Evolutionary conservation across 2,888 invertebrate genomes (phyloP).

Genomic region (Uropetala carovei): DNA sequence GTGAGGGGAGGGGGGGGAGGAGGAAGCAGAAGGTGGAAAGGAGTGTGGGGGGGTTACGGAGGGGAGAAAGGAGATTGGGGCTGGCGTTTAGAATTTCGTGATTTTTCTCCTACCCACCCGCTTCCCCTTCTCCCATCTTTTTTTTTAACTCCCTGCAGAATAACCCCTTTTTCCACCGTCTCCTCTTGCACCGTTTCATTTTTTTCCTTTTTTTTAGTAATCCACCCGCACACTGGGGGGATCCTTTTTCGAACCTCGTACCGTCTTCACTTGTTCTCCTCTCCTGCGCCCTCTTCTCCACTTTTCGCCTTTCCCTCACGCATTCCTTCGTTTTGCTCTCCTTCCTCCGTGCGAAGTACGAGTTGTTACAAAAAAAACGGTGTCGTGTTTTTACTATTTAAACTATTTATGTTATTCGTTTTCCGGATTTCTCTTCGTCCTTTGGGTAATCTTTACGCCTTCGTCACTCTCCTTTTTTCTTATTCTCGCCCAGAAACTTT

Average conservation of each 20-base stretch:
- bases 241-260: constrained; percentile 44
- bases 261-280: background rate
- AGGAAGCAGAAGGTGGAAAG: background rate
- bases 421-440: background rate
- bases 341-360: background rate
- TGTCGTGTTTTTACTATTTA: background rate
- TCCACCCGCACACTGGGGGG: constrained; percentile 36
- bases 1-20: background rate
- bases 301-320: background rate
- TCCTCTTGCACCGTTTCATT: constrained; percentile 20
- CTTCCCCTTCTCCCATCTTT: background rate
- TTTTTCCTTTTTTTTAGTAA: constrained; percentile 30
- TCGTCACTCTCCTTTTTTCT: background rate
- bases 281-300: background rate
- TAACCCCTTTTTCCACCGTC: constrained; percentile 19
- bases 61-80: background rate
- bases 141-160: background rate
- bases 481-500: background rate
- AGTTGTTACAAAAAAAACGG: background rate
- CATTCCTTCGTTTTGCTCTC: background rate
- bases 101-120: background rate
- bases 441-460: background rate
- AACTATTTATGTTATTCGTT: background rate
- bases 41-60: background rate
- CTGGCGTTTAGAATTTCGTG: constrained; percentile 54